Percentiles rank a stretch among this genome's conserved stretches.
Conservation (phyloP, 2,113 vertebrate genomes). For the Alexandromys fortis region DNA sequence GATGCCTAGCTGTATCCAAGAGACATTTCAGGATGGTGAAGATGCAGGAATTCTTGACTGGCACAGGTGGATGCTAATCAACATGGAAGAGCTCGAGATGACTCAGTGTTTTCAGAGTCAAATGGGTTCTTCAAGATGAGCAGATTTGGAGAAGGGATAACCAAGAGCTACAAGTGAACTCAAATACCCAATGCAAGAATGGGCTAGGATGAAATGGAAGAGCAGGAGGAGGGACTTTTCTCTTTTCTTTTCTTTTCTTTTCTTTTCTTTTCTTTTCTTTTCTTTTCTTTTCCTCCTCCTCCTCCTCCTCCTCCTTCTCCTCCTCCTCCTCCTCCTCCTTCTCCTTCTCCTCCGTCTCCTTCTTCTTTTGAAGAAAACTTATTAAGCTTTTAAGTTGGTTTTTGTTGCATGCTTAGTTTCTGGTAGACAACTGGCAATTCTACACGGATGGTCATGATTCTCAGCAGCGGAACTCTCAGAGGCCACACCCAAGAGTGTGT, state of each 20-base stretch:
- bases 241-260: too few relatives aligned
- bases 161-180: background rate
- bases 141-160: background rate
- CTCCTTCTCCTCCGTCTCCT: too few relatives aligned
- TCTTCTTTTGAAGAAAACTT: background rate
- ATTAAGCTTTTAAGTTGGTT: background rate
- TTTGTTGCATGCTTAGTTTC: background rate
- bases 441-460: background rate
- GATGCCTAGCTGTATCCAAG: background rate
- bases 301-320: fast-evolving
- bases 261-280: too few relatives aligned
- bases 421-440: background rate
- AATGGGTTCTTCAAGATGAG: background rate
- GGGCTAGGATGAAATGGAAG: too few relatives aligned
- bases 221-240: background rate
- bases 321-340: too few relatives aligned
- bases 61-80: background rate
- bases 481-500: background rate
- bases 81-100: background rate
- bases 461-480: background rate
- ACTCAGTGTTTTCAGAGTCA: conserved; percentile 14
- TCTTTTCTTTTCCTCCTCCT: too few relatives aligned
- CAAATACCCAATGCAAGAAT: background rate
- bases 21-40: background rate
- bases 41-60: background rate